Base-by-base conservation (phyloP, 2,888 invertebrate genomes). In the Muschampia plurimacula region DNA sequence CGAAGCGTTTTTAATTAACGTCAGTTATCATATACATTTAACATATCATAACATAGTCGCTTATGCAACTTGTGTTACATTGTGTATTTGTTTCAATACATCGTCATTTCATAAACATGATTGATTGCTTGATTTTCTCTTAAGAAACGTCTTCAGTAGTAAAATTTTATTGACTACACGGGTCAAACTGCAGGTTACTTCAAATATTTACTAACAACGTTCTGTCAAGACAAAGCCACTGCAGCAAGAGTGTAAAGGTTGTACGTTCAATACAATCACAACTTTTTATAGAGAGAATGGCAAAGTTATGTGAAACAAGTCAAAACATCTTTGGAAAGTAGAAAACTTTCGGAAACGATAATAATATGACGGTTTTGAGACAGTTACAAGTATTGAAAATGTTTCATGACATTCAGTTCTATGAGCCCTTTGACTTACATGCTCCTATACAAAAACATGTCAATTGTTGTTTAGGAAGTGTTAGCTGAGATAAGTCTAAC, bases 61-160 rank as follows among this genome's bases (percentile, higher is more conserved):
- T 57, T 28, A 12, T 28, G 28, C 57, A 57, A 12, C 2, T 57
- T 10, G 12, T 52, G 52, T 22, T 15, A 52, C 52, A 52, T 52
- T 52, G 22, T 52, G 2, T 22, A 52, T 15, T 52, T 22, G 52
- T 52, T 52, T 52, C 52, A 52, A 52, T 7, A 52, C 52, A 15
- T 52, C 59, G 60, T 36, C n/a, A 13, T 60, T 36, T n/a, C 60
- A 60, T 60, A 60, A 60, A 60, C 60, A 32, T 65, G 64, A 65
- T 65, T 22, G 64, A 65, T 52, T 36, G 46, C 32, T 36, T 52
- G n/a, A 52, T 66, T 32, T 64, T 44, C 49, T 65, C 64, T 15
- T 65, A 36, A 28, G 52, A 36, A 66, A 66, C 66, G 32, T 65
- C 46, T 66, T 15, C 49, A 32, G 52, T 28, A 52, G 52, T 64